Evolutionary conservation across 2,888 invertebrate species (phyloP).

Genomic region (Rhingia rostrata): DNA sequence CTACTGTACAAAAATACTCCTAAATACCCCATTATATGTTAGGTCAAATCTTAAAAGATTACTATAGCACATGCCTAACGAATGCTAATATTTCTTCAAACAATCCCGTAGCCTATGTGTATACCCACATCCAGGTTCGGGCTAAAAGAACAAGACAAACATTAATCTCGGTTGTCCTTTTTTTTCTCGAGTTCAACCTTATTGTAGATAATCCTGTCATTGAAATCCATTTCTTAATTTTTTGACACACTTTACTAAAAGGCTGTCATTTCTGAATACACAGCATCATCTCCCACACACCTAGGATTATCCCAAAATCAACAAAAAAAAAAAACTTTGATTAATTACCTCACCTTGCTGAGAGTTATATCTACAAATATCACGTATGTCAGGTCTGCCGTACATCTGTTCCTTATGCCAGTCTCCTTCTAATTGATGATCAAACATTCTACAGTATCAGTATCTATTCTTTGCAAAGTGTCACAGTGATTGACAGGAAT

Average conservation of each 20-base stretch:
- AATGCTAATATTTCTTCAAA: no score
- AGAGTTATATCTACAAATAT: slow-evolving; percentile 23
- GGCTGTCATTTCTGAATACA: slow-evolving; percentile 2
- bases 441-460: slow-evolving; percentile 14
- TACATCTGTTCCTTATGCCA: neutral
- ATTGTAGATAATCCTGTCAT: neutral
- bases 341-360: slow-evolving; percentile 36
- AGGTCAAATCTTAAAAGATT: no score
- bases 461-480: slow-evolving; percentile 27
- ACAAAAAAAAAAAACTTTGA: slow-evolving; percentile 20
- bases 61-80: no score
- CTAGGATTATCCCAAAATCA: neutral
- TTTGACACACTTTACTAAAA: slow-evolving; percentile 1
- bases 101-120: no score
- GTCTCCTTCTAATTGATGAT: slow-evolving; percentile 53
- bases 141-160: neutral
- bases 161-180: neutral
- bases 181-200: neutral
- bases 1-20: no score
- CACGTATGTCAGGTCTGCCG: slow-evolving; percentile 31
- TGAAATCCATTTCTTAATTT: neutral
- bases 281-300: neutral
- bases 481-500: slow-evolving; percentile 36
- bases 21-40: no score
- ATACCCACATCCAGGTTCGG: no score